Conservation (phyloP, 2,113 vertebrate species). For the Phalacrocorax pelagicus region DNA sequence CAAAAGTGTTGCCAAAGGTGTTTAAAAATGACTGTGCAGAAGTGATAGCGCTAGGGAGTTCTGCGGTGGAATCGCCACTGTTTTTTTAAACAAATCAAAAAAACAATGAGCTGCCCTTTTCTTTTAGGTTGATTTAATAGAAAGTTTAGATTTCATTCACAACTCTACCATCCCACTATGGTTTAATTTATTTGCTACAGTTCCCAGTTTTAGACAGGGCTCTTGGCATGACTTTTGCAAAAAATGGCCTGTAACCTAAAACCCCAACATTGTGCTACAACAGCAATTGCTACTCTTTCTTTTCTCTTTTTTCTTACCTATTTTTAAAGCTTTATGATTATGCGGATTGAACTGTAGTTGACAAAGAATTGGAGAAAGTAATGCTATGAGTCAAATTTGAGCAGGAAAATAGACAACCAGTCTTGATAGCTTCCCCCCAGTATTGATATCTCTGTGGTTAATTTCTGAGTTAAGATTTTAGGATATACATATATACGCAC, state of each 20-base stretch:
- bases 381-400: neutral
- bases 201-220: neutral
- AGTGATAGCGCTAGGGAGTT: neutral
- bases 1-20: fast-evolving
- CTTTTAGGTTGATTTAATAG: neutral
- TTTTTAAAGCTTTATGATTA: neutral
- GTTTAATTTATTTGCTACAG: neutral
- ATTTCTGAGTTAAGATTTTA: neutral
- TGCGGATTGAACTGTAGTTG: neutral
- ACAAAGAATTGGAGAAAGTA: neutral
- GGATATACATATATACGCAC: neutral
- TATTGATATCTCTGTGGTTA: neutral
- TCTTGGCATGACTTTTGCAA: neutral
- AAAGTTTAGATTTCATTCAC: neutral
- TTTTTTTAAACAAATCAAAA: too few species aligned
- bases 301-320: fast-evolving
- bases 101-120: neutral
- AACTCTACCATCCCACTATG: neutral
- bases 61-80: fast-evolving
- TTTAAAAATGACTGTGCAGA: neutral
- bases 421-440: neutral
- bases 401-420: neutral
- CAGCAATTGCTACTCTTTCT: neutral
- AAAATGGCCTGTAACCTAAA: neutral
- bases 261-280: fast-evolving